Evolutionary conservation across 1,140 invertebrate genomes (phyloP), one percentile per base, ranked within the genome.

Genomic region (Heliothis subflexa): DNA sequence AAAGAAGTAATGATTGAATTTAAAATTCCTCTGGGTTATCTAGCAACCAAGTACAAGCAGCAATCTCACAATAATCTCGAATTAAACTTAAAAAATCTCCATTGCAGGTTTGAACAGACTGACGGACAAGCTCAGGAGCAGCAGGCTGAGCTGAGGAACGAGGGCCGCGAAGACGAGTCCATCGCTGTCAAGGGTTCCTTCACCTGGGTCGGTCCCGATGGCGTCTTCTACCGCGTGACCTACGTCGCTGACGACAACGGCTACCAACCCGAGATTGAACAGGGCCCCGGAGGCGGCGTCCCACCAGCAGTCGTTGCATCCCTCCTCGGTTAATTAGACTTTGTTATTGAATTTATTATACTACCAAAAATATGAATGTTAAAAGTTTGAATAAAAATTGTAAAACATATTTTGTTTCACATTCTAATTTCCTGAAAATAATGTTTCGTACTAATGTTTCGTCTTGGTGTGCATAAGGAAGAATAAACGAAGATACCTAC

Each of bases 181-280:
- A 66, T 92, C 11, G 85, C 84, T 16, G 89, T 94, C 14, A 81
- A 73, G 33, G 95, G 95, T 68, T 85, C 83, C 11, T 96, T 94
- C 85, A 87, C 88, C 28, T 96, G 95, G 89, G 86, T 95, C 10
- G 95, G 92, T 33, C 90, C 94, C 50, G 95, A 95, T 81, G 95
- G 95, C 5, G 87, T 95, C 11, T 88, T 85, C 2, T 95, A 95
- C 83, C 90, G 89, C 1, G 90, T 97, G n/a, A 95, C 94, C 10
- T 98, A 97, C 90, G 95, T 96, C 45, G 97, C 97, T 66, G 97
- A 97, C 85, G 96, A 97, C 82, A 96, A 96, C 80, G 96, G 96
- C 50, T 97, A 96, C 90, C 95, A 95, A 64, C 95, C 96, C 3
- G 73, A 81, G 33, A 93, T 93, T 50, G 86, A 86, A 25, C 93